Conservation (phyloP, 2,113 vertebrate species). For the Alosa alosa region DNA sequence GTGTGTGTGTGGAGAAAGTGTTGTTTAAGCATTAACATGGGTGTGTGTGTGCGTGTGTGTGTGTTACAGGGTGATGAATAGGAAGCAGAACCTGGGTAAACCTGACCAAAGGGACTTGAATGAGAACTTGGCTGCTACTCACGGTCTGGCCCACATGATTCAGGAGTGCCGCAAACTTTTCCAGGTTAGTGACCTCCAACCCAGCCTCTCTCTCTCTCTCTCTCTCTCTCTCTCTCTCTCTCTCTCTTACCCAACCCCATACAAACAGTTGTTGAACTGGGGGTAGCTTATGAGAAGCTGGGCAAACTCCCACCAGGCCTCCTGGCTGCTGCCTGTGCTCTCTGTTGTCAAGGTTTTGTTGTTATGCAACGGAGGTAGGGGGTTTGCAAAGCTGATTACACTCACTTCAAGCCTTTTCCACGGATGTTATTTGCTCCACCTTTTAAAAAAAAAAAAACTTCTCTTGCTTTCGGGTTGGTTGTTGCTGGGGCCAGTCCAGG, state of each 20-base stretch:
- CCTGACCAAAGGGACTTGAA: slow-evolving; percentile 96
- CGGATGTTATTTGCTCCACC: neutral
- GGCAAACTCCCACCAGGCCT: neutral
- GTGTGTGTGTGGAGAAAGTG: neutral
- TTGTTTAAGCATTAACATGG: neutral
- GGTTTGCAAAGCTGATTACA: neutral
- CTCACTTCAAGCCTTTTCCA: neutral
- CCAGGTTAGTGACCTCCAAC: slow-evolving; percentile 76
- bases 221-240: too few species aligned
- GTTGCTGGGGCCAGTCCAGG: neutral
- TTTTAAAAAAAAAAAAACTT: neutral
- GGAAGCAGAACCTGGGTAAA: slow-evolving; percentile 90
- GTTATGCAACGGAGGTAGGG: neutral
- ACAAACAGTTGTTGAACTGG: neutral
- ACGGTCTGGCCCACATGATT: slow-evolving; percentile 96
- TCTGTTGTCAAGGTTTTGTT: neutral
- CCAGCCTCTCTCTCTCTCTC: neutral
- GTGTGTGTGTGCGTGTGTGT: slow-evolving; percentile 14
- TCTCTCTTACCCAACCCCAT: neutral
- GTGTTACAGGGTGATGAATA: slow-evolving; percentile 89
- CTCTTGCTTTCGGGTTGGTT: neutral
- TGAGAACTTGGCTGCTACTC: slow-evolving; percentile 94
- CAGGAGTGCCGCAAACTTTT: slow-evolving; percentile 91
- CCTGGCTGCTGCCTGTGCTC: neutral
- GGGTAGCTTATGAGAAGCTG: too few species aligned